Conservation (phyloP, 2,888 invertebrate species). For the Lacanobia wlatinum region DNA sequence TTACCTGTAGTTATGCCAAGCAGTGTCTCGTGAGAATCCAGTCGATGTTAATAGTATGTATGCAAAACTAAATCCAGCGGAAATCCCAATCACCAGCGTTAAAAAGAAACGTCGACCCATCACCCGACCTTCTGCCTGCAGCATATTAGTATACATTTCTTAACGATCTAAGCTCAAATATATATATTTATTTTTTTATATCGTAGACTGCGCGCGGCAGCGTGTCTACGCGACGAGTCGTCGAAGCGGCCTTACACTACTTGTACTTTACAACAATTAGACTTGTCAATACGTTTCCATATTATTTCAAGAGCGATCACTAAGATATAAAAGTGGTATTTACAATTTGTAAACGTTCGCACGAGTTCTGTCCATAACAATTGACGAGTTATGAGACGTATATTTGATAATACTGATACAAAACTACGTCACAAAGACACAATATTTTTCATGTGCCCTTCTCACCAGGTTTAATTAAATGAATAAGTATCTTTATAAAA, state of each 20-base stretch:
- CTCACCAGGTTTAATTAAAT: not conserved
- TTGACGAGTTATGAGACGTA: conserved; percentile 48
- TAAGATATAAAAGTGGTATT: conserved; percentile 39
- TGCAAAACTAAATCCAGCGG: conserved; percentile 94
- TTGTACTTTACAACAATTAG: conserved; percentile 55
- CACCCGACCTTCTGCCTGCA: conserved; percentile 88
- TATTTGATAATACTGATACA: conserved; percentile 28
- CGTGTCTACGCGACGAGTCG: conserved; percentile 62
- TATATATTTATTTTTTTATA: conserved; percentile 38
- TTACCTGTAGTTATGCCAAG: conserved; percentile 89
- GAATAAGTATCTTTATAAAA: not conserved
- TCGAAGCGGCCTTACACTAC: conserved; percentile 55
- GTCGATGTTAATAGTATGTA: conserved; percentile 92
- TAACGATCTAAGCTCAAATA: conserved; percentile 58
- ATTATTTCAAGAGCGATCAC: conserved; percentile 51
- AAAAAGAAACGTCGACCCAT: conserved; percentile 93
- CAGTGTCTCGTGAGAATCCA: conserved; percentile 87
- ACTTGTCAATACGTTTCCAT: conserved; percentile 53
- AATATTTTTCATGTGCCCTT: conserved; percentile 6
- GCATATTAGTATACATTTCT: conserved; percentile 65
- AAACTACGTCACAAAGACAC: conserved; percentile 28
- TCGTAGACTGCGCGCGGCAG: conserved; percentile 38
- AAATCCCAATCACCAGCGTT: conserved; percentile 93
- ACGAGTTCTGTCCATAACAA: conserved; percentile 47
- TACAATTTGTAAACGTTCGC: conserved; percentile 43